phyloP scores from a whole-genome alignment of 2,797 vertebrate genomes.

The Syncerus caffer region DNA sequence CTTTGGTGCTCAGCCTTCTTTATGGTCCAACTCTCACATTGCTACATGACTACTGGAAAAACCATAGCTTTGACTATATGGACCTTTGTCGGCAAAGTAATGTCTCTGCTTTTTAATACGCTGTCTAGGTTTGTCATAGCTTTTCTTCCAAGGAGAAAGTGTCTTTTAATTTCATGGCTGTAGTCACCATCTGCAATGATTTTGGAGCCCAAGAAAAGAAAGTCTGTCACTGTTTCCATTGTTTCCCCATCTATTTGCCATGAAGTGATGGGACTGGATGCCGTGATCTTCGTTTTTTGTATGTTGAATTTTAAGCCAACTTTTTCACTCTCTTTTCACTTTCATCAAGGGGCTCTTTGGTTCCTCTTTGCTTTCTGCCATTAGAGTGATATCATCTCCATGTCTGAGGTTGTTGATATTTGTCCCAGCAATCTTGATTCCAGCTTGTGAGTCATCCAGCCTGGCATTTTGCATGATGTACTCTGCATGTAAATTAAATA shows the following conservation, averaged over 20 bases:
- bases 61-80: not conserved
- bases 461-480: not conserved
- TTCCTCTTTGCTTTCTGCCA: not conserved
- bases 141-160: not conserved
- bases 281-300: not conserved
- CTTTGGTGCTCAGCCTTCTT: not conserved
- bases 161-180: not conserved
- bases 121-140: not conserved
- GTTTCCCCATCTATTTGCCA: not conserved
- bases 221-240: not conserved
- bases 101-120: not conserved
- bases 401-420: not conserved
- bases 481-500: not conserved
- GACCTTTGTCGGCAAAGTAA: not conserved
- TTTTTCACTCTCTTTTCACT: not conserved
- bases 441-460: not conserved
- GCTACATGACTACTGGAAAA: not conserved
- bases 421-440: not conserved
- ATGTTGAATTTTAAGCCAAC: not conserved
- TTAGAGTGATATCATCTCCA: not conserved
- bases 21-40: not conserved
- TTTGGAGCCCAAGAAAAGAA: not conserved
- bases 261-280: not conserved
- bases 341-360: not conserved
- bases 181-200: not conserved